Conservation (phyloP, 1,140 invertebrate genomes). For the Apolygus lucorum region DNA sequence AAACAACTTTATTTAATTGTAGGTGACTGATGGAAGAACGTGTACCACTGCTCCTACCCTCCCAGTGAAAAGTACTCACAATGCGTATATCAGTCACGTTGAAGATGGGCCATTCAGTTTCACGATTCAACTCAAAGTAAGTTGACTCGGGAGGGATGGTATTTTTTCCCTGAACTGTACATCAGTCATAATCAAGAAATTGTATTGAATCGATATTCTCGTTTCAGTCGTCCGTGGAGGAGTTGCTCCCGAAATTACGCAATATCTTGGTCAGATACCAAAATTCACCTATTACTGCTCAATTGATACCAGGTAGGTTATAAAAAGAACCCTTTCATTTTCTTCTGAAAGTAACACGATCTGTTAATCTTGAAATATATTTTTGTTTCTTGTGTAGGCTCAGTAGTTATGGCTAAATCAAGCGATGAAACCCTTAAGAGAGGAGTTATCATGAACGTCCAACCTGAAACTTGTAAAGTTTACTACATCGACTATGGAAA, state of each 20-base stretch:
- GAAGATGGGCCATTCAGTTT: conserved; percentile 66
- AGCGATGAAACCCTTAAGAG: conserved; percentile 53
- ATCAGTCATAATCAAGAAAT: neutral
- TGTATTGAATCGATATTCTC: neutral
- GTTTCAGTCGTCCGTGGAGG: conserved; percentile 42
- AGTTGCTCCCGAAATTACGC: neutral
- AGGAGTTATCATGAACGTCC: conserved; percentile 59
- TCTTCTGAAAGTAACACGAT: neutral
- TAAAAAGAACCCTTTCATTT: neutral
- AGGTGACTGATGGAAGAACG: neutral
- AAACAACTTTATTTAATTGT: neutral
- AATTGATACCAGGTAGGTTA: conserved; percentile 29
- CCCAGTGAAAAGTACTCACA: conserved; percentile 51
- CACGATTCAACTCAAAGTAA: conserved; percentile 54
- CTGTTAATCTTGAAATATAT: conserved; percentile 35
- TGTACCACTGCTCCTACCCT: conserved; percentile 37
- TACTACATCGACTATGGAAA: conserved; percentile 73
- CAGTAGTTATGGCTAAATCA: conserved; percentile 31
- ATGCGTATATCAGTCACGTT: conserved; percentile 60
- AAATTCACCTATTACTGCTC: neutral
- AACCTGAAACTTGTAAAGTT: conserved; percentile 50
- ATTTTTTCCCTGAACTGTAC: neutral
- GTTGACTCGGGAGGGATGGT: neutral
- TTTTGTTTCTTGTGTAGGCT: conserved; percentile 51
- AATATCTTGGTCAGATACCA: neutral